Conservation (phyloP, 1,140 invertebrate genomes). For the Aphaenogaster floridana region DNA sequence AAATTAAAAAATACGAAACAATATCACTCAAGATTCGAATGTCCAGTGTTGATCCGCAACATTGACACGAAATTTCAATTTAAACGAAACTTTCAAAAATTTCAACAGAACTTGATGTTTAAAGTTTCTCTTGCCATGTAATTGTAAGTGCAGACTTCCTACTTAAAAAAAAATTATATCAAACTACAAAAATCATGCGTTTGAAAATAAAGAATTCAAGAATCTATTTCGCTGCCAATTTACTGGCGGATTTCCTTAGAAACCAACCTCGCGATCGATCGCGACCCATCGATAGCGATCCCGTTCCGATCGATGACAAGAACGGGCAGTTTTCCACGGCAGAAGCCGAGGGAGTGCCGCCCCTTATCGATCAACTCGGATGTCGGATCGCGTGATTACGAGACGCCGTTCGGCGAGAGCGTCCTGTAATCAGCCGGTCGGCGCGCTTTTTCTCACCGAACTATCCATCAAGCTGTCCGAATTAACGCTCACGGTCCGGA, state of each 20-base stretch:
- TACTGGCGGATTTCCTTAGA: neutral
- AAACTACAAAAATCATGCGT: neutral
- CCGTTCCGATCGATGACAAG: slow-evolving; percentile 32
- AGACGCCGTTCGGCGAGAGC: slow-evolving; percentile 63
- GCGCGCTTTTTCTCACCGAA: slow-evolving; percentile 70
- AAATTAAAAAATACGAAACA: neutral
- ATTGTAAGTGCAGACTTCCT: neutral
- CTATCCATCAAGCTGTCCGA: slow-evolving; percentile 77
- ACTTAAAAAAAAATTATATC: neutral
- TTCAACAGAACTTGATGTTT: neutral
- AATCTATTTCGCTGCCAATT: neutral
- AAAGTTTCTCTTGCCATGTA: neutral
- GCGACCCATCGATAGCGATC: slow-evolving; percentile 67
- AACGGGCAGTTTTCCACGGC: slow-evolving; percentile 41
- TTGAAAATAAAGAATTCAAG: neutral
- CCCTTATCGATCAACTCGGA: slow-evolving; percentile 71
- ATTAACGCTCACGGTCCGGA: slow-evolving; percentile 70
- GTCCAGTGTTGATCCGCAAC: neutral
- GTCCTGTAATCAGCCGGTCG: slow-evolving; percentile 73
- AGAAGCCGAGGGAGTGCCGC: slow-evolving; percentile 19
- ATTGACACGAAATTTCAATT: neutral
- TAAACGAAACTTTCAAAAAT: neutral
- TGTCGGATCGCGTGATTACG: slow-evolving; percentile 68
- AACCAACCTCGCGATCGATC: slow-evolving; percentile 19
- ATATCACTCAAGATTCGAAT: neutral